Evolutionary conservation across 1,140 invertebrate genomes (phyloP).

Genomic region (Meloidogyne hapla): DNA sequence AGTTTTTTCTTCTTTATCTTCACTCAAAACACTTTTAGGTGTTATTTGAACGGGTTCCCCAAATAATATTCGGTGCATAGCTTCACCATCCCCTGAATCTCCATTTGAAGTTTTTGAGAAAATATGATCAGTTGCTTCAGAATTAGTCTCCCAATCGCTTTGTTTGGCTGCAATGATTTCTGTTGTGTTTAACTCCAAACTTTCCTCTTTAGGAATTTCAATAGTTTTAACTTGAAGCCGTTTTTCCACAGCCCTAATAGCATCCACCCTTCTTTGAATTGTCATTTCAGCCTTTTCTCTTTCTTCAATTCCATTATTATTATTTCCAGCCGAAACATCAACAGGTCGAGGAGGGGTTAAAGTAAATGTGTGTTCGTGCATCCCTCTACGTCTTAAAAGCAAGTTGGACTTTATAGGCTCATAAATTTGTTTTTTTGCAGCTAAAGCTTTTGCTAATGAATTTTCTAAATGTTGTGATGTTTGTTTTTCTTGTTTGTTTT

Average conservation of each 20-base stretch:
- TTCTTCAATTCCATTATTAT: neutral
- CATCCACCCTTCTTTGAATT: conserved; percentile 18
- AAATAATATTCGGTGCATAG: conserved; percentile 28
- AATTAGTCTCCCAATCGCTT: neutral
- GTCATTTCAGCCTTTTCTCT: conserved; percentile 16
- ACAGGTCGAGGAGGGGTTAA: conserved; percentile 13
- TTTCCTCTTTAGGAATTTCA: neutral
- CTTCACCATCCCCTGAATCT: neutral
- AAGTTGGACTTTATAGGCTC: conserved; percentile 5
- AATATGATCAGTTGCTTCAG: neutral
- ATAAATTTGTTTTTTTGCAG: conserved; percentile 1
- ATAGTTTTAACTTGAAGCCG: conserved; percentile 14
- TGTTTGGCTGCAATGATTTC: neutral
- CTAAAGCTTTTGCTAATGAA: neutral
- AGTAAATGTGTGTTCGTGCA: conserved; percentile 17
- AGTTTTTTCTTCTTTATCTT: neutral
- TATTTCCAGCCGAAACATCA: neutral
- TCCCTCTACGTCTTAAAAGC: conserved; percentile 7
- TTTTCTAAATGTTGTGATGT: neutral
- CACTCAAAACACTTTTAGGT: neutral
- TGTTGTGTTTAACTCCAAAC: neutral
- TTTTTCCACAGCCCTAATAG: conserved; percentile 18
- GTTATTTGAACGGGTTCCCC: conserved; percentile 3
- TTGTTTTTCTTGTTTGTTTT: neutral
- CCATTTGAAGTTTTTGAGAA: neutral